phyloP scores from a whole-genome alignment of 2,113 vertebrate genomes.

The Poeciliopsis occidentalis region DNA sequence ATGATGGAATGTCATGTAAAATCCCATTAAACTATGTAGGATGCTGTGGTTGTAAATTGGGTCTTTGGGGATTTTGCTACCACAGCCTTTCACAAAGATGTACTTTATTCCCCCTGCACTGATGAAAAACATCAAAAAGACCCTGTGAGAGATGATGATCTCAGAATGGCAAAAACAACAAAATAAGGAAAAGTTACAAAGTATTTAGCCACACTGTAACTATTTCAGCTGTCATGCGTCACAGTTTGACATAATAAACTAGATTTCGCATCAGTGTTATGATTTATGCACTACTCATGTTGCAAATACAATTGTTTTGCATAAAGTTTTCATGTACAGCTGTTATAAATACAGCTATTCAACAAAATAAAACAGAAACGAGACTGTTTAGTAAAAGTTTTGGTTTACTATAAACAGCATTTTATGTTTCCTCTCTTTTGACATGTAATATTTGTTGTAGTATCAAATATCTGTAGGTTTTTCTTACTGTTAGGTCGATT shows the following conservation, averaged over 20 bases:
- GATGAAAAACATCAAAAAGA: neutral
- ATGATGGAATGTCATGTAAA: too few relatives aligned
- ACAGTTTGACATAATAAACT: neutral
- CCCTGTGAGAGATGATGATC: neutral
- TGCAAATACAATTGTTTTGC: slow-evolving; percentile 35
- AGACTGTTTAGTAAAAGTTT: slow-evolving; percentile 6
- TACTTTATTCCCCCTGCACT: neutral
- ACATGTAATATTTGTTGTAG: neutral
- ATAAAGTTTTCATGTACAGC: slow-evolving; percentile 7
- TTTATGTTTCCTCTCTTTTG: slow-evolving; percentile 1
- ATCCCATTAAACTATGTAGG: too few relatives aligned
- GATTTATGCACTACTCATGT: slow-evolving; percentile 26
- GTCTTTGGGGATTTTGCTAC: neutral
- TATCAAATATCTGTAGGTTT: neutral
- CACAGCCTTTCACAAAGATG: neutral
- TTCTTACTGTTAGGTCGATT: neutral
- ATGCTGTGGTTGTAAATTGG: neutral
- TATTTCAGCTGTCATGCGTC: neutral
- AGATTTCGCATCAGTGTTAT: slow-evolving; percentile 8
- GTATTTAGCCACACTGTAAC: neutral
- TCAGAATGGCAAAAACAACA: neutral
- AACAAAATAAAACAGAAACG: slow-evolving; percentile 11
- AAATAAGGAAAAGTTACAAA: neutral
- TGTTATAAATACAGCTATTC: slow-evolving; percentile 25
- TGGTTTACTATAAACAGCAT: slow-evolving; percentile 4